phyloP scores from a whole-genome alignment of 2,113 vertebrate species.

The Calonectris borealis region DNA sequence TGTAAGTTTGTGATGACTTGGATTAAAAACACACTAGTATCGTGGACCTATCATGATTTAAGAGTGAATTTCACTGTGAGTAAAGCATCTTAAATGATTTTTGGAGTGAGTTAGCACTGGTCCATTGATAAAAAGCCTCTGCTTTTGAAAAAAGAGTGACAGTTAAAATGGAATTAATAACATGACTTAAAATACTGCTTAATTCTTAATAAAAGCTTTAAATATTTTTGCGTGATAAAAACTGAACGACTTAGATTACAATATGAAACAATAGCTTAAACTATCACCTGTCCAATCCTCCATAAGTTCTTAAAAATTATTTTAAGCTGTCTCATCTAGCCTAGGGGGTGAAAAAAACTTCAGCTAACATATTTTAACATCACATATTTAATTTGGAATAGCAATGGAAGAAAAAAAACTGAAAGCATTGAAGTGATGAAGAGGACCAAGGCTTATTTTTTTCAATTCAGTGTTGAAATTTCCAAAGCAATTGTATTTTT shows the following conservation, averaged over 20 bases:
- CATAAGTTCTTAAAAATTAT: background rate
- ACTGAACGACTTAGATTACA: background rate
- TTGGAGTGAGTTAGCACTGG: background rate
- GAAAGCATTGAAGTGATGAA: background rate
- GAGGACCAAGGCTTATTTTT: background rate
- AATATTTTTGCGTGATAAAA: background rate
- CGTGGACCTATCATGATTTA: background rate
- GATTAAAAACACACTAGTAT: background rate
- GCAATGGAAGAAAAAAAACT: background rate
- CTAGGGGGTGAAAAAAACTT: background rate
- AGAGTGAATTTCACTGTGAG: background rate
- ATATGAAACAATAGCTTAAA: background rate
- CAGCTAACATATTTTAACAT: background rate
- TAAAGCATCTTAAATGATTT: background rate
- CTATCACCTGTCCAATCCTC: background rate
- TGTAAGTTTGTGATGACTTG: background rate
- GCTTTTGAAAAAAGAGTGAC: background rate
- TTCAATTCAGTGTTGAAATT: background rate
- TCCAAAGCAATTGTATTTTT: background rate
- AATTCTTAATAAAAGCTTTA: background rate
- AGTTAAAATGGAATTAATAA: background rate
- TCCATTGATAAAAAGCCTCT: background rate
- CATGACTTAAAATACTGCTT: background rate
- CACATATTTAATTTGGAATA: background rate
- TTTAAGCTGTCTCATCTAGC: background rate